Evolutionary conservation across 1,140 invertebrate species (phyloP).

Genomic region (Drosophila pseudoananassae): DNA sequence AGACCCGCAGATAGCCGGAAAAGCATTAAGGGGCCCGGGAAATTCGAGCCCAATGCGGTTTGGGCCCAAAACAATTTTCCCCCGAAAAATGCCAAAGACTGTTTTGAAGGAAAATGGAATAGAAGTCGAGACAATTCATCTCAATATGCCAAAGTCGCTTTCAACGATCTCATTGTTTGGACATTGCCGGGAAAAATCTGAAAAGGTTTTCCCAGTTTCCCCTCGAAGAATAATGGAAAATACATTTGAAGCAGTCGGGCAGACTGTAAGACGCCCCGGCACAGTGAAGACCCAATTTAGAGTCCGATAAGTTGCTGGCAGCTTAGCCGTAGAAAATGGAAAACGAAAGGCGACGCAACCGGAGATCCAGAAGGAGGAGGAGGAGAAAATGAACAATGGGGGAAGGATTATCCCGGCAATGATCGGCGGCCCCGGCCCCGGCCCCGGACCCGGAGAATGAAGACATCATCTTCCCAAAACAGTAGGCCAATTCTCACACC

Average conservation of each 20-base stretch:
- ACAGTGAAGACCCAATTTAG: constrained; percentile 46
- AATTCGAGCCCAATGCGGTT: constrained; percentile 29
- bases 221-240: constrained; percentile 26
- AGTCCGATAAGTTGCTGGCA: constrained; percentile 35
- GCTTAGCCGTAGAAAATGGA: constrained; percentile 26
- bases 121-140: constrained; percentile 62
- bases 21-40: constrained; percentile 9
- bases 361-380: constrained; percentile 6
- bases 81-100: not conserved
- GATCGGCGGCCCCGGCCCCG: constrained; percentile 62
- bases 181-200: constrained; percentile 48
- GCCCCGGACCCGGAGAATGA: constrained; percentile 59
- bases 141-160: constrained; percentile 81
- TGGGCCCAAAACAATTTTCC: constrained; percentile 6
- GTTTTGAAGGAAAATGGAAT: constrained; percentile 13
- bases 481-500: constrained; percentile 69
- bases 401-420: constrained; percentile 80
- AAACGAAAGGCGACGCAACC: constrained; percentile 2
- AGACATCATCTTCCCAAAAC: constrained; percentile 62
- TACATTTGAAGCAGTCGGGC: constrained; percentile 9
- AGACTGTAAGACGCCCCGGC: constrained; percentile 56
- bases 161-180: constrained; percentile 76
- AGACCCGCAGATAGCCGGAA: constrained; percentile 8
- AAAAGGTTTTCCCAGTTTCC: constrained; percentile 27
- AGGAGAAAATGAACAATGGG: constrained; percentile 41